A percentile compares a stretch with the other conserved stretches of the same genome.
Evolutionary conservation across 2,797 vertebrate genomes (phyloP).

Genomic region (Gymnopithys bicolor): DNA sequence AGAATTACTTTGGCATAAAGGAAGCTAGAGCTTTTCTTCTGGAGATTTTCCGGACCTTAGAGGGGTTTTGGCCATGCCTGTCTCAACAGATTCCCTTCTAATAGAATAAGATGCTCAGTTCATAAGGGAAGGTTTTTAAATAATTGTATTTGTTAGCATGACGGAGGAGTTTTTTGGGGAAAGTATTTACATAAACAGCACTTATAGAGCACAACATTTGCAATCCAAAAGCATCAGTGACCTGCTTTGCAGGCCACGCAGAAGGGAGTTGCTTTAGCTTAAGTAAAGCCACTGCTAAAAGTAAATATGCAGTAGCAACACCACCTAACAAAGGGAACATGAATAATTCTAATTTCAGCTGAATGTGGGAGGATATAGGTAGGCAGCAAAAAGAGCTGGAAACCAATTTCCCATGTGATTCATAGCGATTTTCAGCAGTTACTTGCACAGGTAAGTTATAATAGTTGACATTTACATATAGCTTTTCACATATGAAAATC

Average conservation of each 20-base stretch:
- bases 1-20: constrained; percentile 3
- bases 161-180: neutral
- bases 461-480: neutral
- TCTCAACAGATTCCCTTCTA: constrained; percentile 19
- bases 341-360: constrained; percentile 68
- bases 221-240: neutral
- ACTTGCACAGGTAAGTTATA: constrained; percentile 50
- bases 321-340: constrained; percentile 55
- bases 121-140: neutral
- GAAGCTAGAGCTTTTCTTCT: neutral
- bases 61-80: neutral
- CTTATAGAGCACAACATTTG: neutral
- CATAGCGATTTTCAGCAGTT: constrained; percentile 33
- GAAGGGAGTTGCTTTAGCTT: neutral
- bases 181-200: constrained; percentile 29
- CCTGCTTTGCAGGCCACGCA: neutral
- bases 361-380: constrained; percentile 65
- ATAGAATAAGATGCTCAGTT: neutral
- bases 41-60: neutral
- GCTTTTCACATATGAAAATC: constrained; percentile 24
- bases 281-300: constrained; percentile 9
- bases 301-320: constrained; percentile 41
- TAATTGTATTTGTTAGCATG: neutral
- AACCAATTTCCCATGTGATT: constrained; percentile 49
- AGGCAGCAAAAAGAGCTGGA: constrained; percentile 54